phyloP scores from a whole-genome alignment of 2,888 invertebrate species.

The Dolomedes plantarius region DNA sequence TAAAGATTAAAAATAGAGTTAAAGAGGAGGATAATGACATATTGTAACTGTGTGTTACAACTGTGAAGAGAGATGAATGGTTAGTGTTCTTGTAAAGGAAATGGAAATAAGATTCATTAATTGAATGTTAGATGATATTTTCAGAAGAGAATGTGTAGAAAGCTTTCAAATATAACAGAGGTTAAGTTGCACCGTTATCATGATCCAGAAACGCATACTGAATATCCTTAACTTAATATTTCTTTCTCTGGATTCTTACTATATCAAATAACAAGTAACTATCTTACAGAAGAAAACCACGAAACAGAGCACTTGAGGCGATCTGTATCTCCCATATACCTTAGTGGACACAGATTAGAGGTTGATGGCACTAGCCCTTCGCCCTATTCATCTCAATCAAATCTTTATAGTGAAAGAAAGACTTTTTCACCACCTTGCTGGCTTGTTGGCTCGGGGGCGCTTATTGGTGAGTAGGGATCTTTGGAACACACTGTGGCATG shows the following conservation, averaged over 20 bases:
- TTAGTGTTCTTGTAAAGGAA: no score
- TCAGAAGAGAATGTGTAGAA: no score
- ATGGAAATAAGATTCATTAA: no score
- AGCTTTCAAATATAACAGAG: no score
- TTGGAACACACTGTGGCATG: neutral
- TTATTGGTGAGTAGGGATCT: slow-evolving; percentile 70
- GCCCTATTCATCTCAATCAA: slow-evolving; percentile 45
- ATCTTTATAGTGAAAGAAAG: slow-evolving; percentile 46
- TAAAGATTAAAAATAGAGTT: no score
- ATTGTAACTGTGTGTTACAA: no score
- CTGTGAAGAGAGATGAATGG: no score
- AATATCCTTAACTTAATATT: no score
- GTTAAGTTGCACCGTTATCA: no score
- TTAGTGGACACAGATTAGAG: slow-evolving; percentile 25
- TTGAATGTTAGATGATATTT: no score
- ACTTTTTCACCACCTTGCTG: slow-evolving; percentile 52
- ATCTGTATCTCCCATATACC: slow-evolving; percentile 57
- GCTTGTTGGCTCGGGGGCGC: slow-evolving; percentile 64
- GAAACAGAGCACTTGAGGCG: slow-evolving; percentile 41
- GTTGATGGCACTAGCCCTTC: slow-evolving; percentile 42
- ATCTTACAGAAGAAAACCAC: slow-evolving; percentile 65
- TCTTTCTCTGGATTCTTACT: neutral
- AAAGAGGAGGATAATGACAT: no score
- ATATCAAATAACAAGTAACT: slow-evolving; percentile 15
- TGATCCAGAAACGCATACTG: no score